Base-by-base conservation (phyloP, 2,888 invertebrate species). In the Idaea straminata region DNA sequence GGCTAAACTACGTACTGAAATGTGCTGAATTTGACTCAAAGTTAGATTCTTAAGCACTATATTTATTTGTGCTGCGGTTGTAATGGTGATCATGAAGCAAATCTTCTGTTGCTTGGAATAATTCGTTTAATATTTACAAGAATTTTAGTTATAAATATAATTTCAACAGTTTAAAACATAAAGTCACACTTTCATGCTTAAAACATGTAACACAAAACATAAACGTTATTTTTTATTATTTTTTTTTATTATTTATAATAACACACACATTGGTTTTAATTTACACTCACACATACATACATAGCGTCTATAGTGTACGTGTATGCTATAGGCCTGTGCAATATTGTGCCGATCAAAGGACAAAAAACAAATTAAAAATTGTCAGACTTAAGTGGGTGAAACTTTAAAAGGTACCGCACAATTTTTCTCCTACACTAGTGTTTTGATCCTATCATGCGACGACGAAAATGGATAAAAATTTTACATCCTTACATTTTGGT, bases 401-500 rank as follows among this genome's bases (percentile, higher is more conserved):
- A 92, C 92, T 92, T 92, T 92, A 90, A 89, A 91, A 92, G 92
- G 92, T 90, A 92, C 91, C 92, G 83, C 91, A 91, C 91, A 92
- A 47, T 47, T 47, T 47, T 47, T 47, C 47, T 47, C 90, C 88
- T 89, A 88, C 72, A 72, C 78, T 82, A 83, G 84, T 83, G 79
- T 76, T 77, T 80, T 76, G 69, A 66, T 80, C 87, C 85, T 91
- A 89, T 85, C 89, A 88, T 90, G 90, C 91, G 86, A 76, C 76
- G 84, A 47, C 47, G 47, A 47, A 47, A 81, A 79, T 83, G 88
- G 85, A 86, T 81, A 79, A 47, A 47, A 47, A 47, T 7, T 47
- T 0, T 47, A 47, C 6, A 47, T 47, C 6, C 6, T 38, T 36
- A 36, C 36, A 36, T 36, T 36, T 36, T 4, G 1, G 36, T n/a